These are phyloP conservation scores for Caenorhabditis angaria DNA, from an alignment of 2,888 invertebrate species.

Conservation along the genomic window DNA sequence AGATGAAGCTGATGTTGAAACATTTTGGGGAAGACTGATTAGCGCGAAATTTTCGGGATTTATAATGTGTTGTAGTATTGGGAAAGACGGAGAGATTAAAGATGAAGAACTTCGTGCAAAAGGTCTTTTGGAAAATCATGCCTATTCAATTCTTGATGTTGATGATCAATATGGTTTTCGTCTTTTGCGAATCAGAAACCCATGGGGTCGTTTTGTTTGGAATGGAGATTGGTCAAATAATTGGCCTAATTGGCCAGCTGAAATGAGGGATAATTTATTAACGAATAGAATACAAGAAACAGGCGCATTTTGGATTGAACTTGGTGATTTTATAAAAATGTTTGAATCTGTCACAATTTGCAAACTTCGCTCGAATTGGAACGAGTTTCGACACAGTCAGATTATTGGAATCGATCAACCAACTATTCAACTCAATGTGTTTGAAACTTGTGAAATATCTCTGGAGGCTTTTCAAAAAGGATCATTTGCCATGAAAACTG, in stretches of 20 bases:
- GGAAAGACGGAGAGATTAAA: slow-evolving; percentile 73
- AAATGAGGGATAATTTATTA: slow-evolving; percentile 15
- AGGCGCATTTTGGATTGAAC: slow-evolving; percentile 98
- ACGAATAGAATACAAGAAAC: slow-evolving; percentile 74
- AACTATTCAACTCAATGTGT: no score
- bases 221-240: slow-evolving; percentile 90
- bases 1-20: slow-evolving; percentile 78
- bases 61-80: slow-evolving; percentile 30
- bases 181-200: slow-evolving; percentile 87
- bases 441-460: no score
- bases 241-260: slow-evolving; percentile 74
- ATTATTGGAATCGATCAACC: slow-evolving; percentile 11
- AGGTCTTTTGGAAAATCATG: slow-evolving; percentile 90
- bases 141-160: slow-evolving; percentile 95
- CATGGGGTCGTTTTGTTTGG: slow-evolving; percentile 99
- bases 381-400: slow-evolving; percentile 18
- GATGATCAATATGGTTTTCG: slow-evolving; percentile 79
- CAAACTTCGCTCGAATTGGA: slow-evolving; percentile 31
- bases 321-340: slow-evolving; percentile 88
- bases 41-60: no score
- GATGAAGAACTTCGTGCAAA: no score
- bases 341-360: slow-evolving; percentile 79
- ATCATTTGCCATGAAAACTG: no score
- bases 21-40: slow-evolving; percentile 92
- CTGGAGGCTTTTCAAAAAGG: no score